Percentiles rank a stretch among this genome's conserved stretches.
Conservation (phyloP, 2,888 invertebrate species). For the Cyclophora albipunctata region DNA sequence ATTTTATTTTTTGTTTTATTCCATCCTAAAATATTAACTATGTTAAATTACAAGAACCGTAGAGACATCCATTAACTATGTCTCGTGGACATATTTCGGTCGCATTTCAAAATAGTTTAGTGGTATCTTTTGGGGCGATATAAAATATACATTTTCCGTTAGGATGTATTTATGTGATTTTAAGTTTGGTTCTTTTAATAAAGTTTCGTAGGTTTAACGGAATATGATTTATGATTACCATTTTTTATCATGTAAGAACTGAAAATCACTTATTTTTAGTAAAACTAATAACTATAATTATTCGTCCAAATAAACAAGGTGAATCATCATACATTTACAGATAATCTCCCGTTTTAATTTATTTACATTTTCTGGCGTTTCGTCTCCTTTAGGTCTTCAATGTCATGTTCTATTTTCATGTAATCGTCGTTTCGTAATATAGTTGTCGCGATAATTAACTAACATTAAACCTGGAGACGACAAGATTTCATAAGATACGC, state of each 20-base stretch:
- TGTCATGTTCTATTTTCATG: not conserved
- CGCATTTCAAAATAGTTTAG: conserved; percentile 46
- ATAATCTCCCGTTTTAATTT: too few relatives aligned
- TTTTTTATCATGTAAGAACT: too few relatives aligned
- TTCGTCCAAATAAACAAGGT: too few relatives aligned
- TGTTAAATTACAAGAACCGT: conserved; percentile 31
- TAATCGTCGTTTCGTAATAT: conserved; percentile 1
- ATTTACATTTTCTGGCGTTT: too few relatives aligned
- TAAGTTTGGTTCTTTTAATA: too few relatives aligned
- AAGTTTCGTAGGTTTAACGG: too few relatives aligned
- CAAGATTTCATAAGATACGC: conserved; percentile 5
- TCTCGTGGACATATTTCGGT: conserved; percentile 47
- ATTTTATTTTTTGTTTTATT: conserved; percentile 16
- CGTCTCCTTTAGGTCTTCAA: not conserved
- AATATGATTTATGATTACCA: too few relatives aligned
- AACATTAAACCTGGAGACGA: not conserved
- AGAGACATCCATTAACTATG: conserved; percentile 44
- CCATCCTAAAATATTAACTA: conserved; percentile 19
- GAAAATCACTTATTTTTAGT: too few relatives aligned
- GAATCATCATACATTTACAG: too few relatives aligned
- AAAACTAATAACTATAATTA: too few relatives aligned
- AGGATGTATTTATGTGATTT: conserved; percentile 1
- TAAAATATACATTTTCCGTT: conserved; percentile 33
- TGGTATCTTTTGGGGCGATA: conserved; percentile 30
- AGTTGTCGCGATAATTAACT: not conserved